Evolutionary conservation across 2,113 vertebrate species (phyloP), one percentile per base, ranked within the genome.

Genomic region (Paramisgurnus dabryanus): DNA sequence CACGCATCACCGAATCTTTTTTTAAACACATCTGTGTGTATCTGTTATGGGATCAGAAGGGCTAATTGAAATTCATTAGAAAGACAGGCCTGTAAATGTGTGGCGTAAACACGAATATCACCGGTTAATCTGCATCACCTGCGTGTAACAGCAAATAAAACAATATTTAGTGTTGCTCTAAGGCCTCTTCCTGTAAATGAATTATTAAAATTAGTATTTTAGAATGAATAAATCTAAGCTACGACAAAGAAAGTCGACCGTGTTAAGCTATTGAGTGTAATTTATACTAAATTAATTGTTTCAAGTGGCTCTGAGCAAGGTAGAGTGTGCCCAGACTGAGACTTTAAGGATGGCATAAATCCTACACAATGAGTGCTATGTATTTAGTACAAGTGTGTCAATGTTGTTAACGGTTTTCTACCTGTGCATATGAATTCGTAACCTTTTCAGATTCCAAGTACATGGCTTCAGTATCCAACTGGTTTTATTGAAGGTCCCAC

Each of bases 41-140:
- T 82, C 70, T 87, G 82, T 64, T 60, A 68, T 75, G 79, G 43
- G 50, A 76, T 68, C 66, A 47, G 61, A 69, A 22, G 53, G 64
- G 61, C 69, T 85, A 79, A 84, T 67, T 85, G 66, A 85, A 82
- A 82, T 85, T 82, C 77, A 77, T 85, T 85, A 80, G 49, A 41
- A 70, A 17, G n/a, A 76, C 49, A 34, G 80, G 71, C 72, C 77
- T 27, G 61, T 67, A 64, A 40, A 67, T 18, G 45, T 39, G 72
- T 76, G 58, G 63, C 9, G 68, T 80, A 82, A 82, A 80, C 72
- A 79, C 6, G 64, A n/a, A 47, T 72, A 64, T 58, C 47, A 18
- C 61, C 39, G 79, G 63, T 77, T 80, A 58, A 70, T 70, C 73
- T 10, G 60, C 34, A 7, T 49, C 60, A 39, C 58, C 79, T 65